These are phyloP conservation scores for Trachelus stipa DNA, from an alignment of 2,888 invertebrate species.

Conservation along the genomic window DNA sequence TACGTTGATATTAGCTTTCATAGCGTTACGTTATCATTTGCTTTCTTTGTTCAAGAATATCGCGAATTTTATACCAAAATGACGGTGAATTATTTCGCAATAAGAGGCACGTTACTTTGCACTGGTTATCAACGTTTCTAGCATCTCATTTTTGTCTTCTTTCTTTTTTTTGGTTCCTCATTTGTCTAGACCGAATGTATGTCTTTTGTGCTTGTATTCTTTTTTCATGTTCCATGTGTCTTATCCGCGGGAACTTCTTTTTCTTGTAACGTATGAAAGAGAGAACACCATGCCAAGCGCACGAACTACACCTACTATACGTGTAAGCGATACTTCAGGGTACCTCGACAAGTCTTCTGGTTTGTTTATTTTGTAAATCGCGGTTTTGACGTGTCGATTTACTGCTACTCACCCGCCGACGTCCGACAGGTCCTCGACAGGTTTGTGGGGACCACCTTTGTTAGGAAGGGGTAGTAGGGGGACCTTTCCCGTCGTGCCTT, in stretches of 20 bases:
- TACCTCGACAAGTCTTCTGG: not conserved
- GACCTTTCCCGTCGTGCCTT: constrained; percentile 59
- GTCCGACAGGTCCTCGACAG: constrained; percentile 68
- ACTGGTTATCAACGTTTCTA: not conserved
- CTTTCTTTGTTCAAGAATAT: not conserved
- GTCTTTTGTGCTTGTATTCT: constrained; percentile 3
- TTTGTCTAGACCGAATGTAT: not conserved
- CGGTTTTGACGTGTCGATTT: constrained; percentile 24
- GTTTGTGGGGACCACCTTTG: constrained; percentile 61
- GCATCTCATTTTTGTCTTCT: not conserved
- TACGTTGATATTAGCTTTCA: not conserved
- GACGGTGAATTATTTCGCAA: not conserved
- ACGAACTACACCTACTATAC: not conserved
- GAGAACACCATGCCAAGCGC: not conserved
- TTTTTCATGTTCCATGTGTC: constrained; percentile 9
- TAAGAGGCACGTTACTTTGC: not conserved
- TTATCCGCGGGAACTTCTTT: constrained; percentile 22
- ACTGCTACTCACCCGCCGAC: constrained; percentile 71
- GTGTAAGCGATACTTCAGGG: not conserved
- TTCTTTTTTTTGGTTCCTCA: not conserved
- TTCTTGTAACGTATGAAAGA: constrained; percentile 11
- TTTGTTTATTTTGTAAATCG: not conserved
- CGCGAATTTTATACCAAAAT: not conserved
- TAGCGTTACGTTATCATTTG: not conserved
- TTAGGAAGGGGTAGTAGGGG: constrained; percentile 58